Base-by-base conservation (phyloP, 1,140 invertebrate genomes). In the Bombus picipes region DNA sequence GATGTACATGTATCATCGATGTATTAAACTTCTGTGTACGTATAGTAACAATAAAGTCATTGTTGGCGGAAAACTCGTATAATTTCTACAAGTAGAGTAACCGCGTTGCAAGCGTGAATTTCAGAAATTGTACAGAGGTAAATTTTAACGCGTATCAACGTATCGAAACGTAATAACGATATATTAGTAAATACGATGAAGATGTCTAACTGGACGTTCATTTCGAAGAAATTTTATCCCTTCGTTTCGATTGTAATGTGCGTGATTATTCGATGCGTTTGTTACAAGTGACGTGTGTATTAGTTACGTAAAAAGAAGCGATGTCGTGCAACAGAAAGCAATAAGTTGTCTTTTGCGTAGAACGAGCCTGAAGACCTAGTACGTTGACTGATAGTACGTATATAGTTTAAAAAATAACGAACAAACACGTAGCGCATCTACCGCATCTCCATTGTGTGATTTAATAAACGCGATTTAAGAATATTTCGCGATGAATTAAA, bases 371-470 rank as follows among this genome's bases (percentile, higher is more conserved):
- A 82, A 75, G 41, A 86, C 72, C 71, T 37, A 34, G 77, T 68
- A n/a, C 5, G 37, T 71, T 65, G 87, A 90, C 89, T 90, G 87
- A 90, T 90, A 90, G 84, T 62, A 86, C 47, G 47, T 53, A 53
- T 37, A 62, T 88, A 90, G 57, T 83, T 78, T 53, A 78, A 47
- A 78, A 47, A 66, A 88, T 41, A 47, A 43, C 74, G 47, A 65
- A 59, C 13, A 37, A 73, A 75, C 74, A 22, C 57, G 41, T 85
- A 43, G 75, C 3, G 4, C 43, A 4, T 12, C 15, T 59, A 41
- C 53, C 43, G 59, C 41, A 34, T 81, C 77, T 85, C 70, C 77
- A 53, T 81, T 66, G 83, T 22, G 2, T 3, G 12, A 2, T 73
- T 53, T 53, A 10, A 13, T 22, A 57, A 43, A 25, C n/a, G 34